Evolutionary conservation across 2,888 invertebrate species (phyloP).

Genomic region (Euplagia quadripunctaria): DNA sequence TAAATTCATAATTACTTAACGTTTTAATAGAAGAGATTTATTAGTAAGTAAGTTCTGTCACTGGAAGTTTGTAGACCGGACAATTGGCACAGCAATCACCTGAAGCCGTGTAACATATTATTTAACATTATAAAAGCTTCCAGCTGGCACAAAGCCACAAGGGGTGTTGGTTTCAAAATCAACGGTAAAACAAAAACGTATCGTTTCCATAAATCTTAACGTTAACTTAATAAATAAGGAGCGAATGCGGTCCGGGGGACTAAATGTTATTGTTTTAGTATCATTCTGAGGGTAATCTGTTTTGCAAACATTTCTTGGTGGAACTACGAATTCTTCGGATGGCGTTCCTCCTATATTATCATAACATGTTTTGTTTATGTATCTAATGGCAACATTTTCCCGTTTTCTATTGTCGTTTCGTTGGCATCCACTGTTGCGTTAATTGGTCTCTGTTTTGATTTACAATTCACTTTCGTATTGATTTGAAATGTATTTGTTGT

Average conservation of each 20-base stretch:
- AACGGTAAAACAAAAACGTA: slow-evolving; percentile 83
- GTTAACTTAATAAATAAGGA: slow-evolving; percentile 75
- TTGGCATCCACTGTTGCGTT: slow-evolving; percentile 54
- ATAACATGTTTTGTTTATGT: slow-evolving; percentile 85
- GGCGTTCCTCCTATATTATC: slow-evolving; percentile 81
- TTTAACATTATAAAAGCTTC: slow-evolving; percentile 78
- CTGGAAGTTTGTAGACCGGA: slow-evolving; percentile 79
- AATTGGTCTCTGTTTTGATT: slow-evolving; percentile 58
- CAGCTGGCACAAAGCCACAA: slow-evolving; percentile 84
- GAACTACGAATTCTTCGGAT: slow-evolving; percentile 82
- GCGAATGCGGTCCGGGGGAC: slow-evolving; percentile 73
- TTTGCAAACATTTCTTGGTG: slow-evolving; percentile 83
- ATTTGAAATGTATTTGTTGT: slow-evolving; percentile 51
- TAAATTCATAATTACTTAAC: slow-evolving; percentile 26
- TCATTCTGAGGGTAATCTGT: slow-evolving; percentile 79
- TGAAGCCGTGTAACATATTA: slow-evolving; percentile 60
- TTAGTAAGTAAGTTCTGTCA: slow-evolving; percentile 79
- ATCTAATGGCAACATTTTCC: slow-evolving; percentile 81
- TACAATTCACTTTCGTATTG: slow-evolving; percentile 54
- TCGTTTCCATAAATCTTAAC: slow-evolving; percentile 82
- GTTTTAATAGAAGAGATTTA: slow-evolving; percentile 72
- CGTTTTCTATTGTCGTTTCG: slow-evolving; percentile 73
- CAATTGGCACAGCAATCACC: slow-evolving; percentile 47
- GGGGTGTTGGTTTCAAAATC: slow-evolving; percentile 86
- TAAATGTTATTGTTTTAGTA: slow-evolving; percentile 77